Evolutionary conservation across 2,888 invertebrate species (phyloP), one percentile per base, ranked within the genome.

Genomic region (Melikaiella ostensackeni): DNA sequence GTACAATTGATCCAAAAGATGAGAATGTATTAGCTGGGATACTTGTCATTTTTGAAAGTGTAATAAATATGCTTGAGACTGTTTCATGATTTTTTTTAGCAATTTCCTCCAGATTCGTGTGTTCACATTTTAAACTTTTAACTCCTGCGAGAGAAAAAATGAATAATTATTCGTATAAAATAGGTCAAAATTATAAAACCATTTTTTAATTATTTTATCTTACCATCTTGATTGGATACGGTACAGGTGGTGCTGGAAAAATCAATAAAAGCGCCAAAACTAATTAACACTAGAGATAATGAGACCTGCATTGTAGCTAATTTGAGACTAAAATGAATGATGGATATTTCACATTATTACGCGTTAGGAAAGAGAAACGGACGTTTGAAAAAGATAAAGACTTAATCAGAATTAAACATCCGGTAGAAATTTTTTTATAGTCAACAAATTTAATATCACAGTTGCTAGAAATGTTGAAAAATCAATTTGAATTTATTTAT

Each of bases 11-110:
- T 2, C 79, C 50, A 76, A 84, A 83, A 55, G 66, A 79, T 30
- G 9, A 13, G 77, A 90, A 90, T 3, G 85, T 80, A 9, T 81
- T 77, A 35, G 77, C 80, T 2, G 79, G 64, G 7, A 89, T 80
- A 13, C 63, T 75, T 19, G 77, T 27, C 19, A 89, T 81, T 11
- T 79, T 70, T 50, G 90, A 89, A n/a, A 84, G 79, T 30, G 83
- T 70, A n/a, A 70, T 30, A 9, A 70, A 70, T 70, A 70, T 70
- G 11, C 9, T 70, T n/a, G 70, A 50, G n/a, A 70, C 5, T 5
- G 1, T 11, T 70, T 70, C 30, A 33, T 30, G 27, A 1, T 5
- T 70, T 24, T n/a, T 11, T 2, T 16, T 19, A 30, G 11, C 9
- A 70, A 70, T 70, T 55, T 70, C 70, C 11, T 55, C n/a, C 11